These are phyloP conservation scores for Echeneis naucrates DNA, from an alignment of 2,797 vertebrate genomes.

Conservation along the genomic window DNA sequence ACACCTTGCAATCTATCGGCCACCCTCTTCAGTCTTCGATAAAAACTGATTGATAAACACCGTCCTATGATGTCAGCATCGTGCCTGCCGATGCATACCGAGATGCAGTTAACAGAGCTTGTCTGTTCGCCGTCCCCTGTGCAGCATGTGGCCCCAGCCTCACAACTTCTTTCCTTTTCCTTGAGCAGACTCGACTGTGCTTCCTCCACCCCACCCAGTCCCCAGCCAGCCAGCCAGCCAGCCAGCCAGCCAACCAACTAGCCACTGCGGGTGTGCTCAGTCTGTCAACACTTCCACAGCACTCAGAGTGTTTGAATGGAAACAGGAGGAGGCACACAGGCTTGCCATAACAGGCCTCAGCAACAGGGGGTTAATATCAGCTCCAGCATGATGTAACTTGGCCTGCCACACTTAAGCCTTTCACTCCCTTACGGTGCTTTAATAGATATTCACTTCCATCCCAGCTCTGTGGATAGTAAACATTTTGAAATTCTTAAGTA, in stretches of 20 bases:
- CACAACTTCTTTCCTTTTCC: slow-evolving; percentile 52
- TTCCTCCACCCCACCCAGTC: slow-evolving; percentile 57
- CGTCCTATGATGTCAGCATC: slow-evolving; percentile 53
- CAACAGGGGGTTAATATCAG: slow-evolving; percentile 66
- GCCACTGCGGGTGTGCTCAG: slow-evolving; percentile 72
- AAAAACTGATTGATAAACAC: slow-evolving; percentile 43
- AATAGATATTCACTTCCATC: slow-evolving; percentile 42
- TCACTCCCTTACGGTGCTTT: slow-evolving; percentile 58
- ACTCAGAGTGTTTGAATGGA: slow-evolving; percentile 71
- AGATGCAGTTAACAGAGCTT: slow-evolving; percentile 56
- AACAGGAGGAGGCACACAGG: slow-evolving; percentile 60
- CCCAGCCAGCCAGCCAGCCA: slow-evolving; percentile 56
- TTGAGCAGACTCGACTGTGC: slow-evolving; percentile 28
- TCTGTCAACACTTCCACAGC: slow-evolving; percentile 79
- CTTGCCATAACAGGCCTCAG: slow-evolving; percentile 63
- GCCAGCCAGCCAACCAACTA: slow-evolving; percentile 53
- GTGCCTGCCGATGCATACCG: slow-evolving; percentile 52
- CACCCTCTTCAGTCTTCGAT: slow-evolving; percentile 38
- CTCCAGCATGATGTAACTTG: slow-evolving; percentile 74
- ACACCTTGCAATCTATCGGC: slow-evolving; percentile 48
- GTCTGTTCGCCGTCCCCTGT: slow-evolving; percentile 57
- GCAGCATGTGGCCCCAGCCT: slow-evolving; percentile 56
- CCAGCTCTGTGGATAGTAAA: slow-evolving; percentile 45
- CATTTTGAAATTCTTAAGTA: slow-evolving; percentile 42
- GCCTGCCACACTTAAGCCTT: slow-evolving; percentile 60